Evolutionary conservation across 2,113 vertebrate species (phyloP), one percentile per base, ranked within the genome.

Genomic region (Oceanites oceanicus): DNA sequence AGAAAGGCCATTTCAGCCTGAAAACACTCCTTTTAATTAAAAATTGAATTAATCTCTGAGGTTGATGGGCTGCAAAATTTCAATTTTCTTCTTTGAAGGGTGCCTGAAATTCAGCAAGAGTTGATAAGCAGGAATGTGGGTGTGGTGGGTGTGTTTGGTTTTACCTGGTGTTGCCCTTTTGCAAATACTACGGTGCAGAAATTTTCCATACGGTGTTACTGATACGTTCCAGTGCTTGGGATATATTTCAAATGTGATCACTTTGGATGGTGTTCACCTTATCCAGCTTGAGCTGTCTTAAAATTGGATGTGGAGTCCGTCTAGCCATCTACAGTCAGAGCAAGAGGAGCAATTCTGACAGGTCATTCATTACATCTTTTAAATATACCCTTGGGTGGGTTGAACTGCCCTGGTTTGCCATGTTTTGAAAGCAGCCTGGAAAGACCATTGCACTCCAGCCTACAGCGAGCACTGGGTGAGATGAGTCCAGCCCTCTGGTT

Each of bases 131-230:
- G 84, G 55, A 79, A 36, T 14, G 40, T 27, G 55, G 74, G 25
- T 49, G 40, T 5, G 40, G 49, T 68, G 38, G 36, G 22, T 2
- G 4, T 44, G 18, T 20, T 72, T 21, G 59, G 12, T 17, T 90
- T 95, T 63, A 47, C 15, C 38, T 55, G 45, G 20, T 23, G n/a
- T 63, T 0, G 0, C 32, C 27, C 32, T 83, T 83, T 56, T 63
- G 44, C 42, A 45, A 55, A 18, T 23, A 15, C 25, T 21, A 27
- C 3, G 1, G 27, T 18, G 38, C 67, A 80, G 67, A 76, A 45
- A 9, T 45, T 25, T 82, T 66, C 49, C 38, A 4, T 13, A 2
- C 0, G 2, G 20, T 8, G 16, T 70, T 45, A 23, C 10, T 47
- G 20, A 44, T 7, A 7, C 5, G 10, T 58, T 72, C 53, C 62